Base-by-base conservation (phyloP, 2,797 vertebrate species). In the Cossypha caffra region DNA sequence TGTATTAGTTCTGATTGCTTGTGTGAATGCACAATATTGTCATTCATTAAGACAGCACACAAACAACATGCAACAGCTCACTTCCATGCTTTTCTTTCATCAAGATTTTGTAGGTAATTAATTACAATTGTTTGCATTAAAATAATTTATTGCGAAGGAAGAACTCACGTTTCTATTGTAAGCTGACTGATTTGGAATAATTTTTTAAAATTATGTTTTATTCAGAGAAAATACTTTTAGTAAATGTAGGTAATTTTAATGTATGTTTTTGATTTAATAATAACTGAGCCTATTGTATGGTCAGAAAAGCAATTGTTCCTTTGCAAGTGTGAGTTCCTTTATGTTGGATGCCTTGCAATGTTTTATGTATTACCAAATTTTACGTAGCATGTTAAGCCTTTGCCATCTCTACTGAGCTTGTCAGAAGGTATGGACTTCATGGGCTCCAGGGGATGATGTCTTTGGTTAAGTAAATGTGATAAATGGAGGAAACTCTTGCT, bases 381-480 rank as follows among this genome's bases (percentile, higher is more conserved):
- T 52, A 40, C 11, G 3, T 37, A n/a, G 29, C 21, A 6, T 73
- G 73, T 73, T 48, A 83, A 88, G 64, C 14, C 35, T 85, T 63
- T 88, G 52, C 59, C 13, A 5, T 79, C n/a, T 80, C 67, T 68
- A 0, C 61, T 58, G 51, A 73, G 45, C 31, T 71, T 82, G 62
- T 79, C 69, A 45, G 38, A 52, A 78, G 55, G 24, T 42, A 18
- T 24, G 28, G 79, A 28, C 71, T 90, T 86, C 16, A 51, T 58
- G 29, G 52, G 91, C 75, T 90, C 84, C 12, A 18, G 54, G 33
- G 52, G 9, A 33, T 35, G 33, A 50, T 11, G 7, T 63, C 87
- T 94, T 76, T 9, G 26, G 29, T 87, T 89, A 86, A 96, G 86
- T 52, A 90, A 77, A 86, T 82, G 61, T 45, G 92, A 61, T 69